Evolutionary conservation across 2,888 invertebrate genomes (phyloP).

Genomic region (Podabrus alpinus): DNA sequence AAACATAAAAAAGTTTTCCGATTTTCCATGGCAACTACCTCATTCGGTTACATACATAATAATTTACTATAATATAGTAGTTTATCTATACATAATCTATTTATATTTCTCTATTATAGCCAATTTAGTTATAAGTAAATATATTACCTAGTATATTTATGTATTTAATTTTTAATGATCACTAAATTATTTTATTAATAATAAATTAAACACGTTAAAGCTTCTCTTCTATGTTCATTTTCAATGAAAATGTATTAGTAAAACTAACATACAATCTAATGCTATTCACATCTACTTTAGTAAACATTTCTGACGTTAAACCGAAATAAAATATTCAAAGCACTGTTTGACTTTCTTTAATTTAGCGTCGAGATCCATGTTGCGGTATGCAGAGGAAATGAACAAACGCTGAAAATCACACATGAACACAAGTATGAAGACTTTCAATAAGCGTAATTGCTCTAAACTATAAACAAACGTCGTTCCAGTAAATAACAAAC

Average conservation of each 20-base stretch:
- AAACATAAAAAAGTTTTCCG: neutral
- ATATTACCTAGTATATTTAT: neutral
- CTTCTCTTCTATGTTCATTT: neutral
- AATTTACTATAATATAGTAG: neutral
- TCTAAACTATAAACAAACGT: too few species aligned
- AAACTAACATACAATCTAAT: too few species aligned
- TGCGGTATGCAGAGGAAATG: too few species aligned
- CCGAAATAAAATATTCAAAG: too few species aligned
- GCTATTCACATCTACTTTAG: too few species aligned
- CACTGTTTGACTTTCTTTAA: too few species aligned
- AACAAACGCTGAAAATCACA: too few species aligned
- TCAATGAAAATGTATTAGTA: neutral
- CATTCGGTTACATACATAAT: neutral
- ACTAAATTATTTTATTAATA: neutral
- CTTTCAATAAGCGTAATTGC: too few species aligned
- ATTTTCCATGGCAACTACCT: neutral
- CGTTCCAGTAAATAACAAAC: too few species aligned
- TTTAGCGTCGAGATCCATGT: too few species aligned
- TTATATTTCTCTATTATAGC: neutral
- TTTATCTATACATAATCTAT: neutral
- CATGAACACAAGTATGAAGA: too few species aligned
- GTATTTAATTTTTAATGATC: neutral
- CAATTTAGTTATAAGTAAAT: neutral
- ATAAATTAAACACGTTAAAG: neutral
- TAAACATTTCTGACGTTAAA: too few species aligned